phyloP scores from a whole-genome alignment of 2,888 invertebrate genomes.

The Gymnocheta viridis region DNA sequence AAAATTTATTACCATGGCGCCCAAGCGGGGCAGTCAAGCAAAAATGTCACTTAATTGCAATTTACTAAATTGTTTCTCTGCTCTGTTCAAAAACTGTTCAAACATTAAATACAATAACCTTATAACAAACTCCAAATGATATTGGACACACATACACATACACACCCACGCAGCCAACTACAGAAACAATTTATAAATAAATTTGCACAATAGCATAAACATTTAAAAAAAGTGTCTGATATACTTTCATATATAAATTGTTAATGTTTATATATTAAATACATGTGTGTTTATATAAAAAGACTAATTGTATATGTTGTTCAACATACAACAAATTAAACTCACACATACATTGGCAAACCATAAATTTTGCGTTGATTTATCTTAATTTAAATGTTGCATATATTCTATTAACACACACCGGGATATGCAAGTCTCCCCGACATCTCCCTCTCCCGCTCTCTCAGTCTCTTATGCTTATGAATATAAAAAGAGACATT shows the following conservation, averaged over 20 bases:
- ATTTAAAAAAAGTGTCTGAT: constrained; percentile 7
- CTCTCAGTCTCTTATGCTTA: not conserved
- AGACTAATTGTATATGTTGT: constrained; percentile 63
- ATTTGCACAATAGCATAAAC: constrained; percentile 20
- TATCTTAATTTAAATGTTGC: constrained; percentile 82
- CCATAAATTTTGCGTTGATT: constrained; percentile 82
- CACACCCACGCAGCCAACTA: not conserved
- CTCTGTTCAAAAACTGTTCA: constrained; percentile 60
- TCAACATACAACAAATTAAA: constrained; percentile 23
- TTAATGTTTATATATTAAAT: constrained; percentile 32
- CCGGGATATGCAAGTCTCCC: not conserved
- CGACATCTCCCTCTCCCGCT: not conserved
- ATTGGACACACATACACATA: not conserved
- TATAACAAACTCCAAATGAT: constrained; percentile 53
- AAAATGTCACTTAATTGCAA: constrained; percentile 80
- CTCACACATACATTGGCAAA: not conserved
- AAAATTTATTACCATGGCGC: constrained; percentile 78
- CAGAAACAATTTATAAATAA: constrained; percentile 64
- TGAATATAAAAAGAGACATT: constrained; percentile 52
- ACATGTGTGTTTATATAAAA: constrained; percentile 16
- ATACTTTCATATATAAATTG: constrained; percentile 26
- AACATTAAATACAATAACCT: constrained; percentile 69
- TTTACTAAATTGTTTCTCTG: constrained; percentile 80
- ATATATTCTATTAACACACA: constrained; percentile 50
- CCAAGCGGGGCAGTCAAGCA: constrained; percentile 70